A percentile compares a stretch with the other conserved stretches of the same genome.
phyloP scores from a whole-genome alignment of 2,888 invertebrate genomes.

The Hololepta plana region DNA sequence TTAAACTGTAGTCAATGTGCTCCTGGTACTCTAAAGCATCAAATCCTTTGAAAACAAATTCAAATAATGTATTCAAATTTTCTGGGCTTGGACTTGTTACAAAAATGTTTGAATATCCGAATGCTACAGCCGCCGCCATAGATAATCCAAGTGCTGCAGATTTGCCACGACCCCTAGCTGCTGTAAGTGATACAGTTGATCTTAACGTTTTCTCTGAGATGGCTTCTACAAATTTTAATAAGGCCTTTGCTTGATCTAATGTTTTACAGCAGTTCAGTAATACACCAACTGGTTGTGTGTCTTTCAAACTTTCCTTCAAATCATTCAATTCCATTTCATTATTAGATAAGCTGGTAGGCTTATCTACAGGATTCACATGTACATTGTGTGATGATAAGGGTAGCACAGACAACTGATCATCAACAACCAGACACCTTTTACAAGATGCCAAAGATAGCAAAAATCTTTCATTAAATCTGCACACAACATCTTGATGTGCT shows the following conservation, averaged over 20 bases:
- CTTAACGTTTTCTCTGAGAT: constrained; percentile 79
- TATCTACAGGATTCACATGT: constrained; percentile 55
- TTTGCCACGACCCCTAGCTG: constrained; percentile 93
- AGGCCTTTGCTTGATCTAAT: constrained; percentile 81
- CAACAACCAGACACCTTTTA: constrained; percentile 77
- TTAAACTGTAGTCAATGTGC: constrained; percentile 85
- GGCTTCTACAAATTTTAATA: constrained; percentile 86
- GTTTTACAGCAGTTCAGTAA: constrained; percentile 82
- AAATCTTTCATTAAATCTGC: constrained; percentile 93
- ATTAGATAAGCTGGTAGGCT: constrained; percentile 27
- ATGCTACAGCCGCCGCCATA: constrained; percentile 69
- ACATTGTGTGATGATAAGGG: constrained; percentile 83
- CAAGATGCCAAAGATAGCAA: constrained; percentile 79
- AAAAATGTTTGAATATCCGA: constrained; percentile 78
- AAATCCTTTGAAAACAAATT: constrained; percentile 90
- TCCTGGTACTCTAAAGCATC: constrained; percentile 90
- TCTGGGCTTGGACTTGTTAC: constrained; percentile 97
- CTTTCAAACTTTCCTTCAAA: constrained; percentile 66
- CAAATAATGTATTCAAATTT: constrained; percentile 92
- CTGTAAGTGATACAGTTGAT: constrained; percentile 88
- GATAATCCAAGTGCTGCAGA: constrained; percentile 92
- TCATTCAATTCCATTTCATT: constrained; percentile 42
- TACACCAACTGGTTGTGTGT: constrained; percentile 82
- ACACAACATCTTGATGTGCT: constrained; percentile 78
- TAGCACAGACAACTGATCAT: constrained; percentile 80